A percentile compares a stretch with the other conserved stretches of the same genome.
These are phyloP conservation scores for Cecidostiba fungosa DNA, from an alignment of 2,888 invertebrate genomes.

Conservation along the genomic window DNA sequence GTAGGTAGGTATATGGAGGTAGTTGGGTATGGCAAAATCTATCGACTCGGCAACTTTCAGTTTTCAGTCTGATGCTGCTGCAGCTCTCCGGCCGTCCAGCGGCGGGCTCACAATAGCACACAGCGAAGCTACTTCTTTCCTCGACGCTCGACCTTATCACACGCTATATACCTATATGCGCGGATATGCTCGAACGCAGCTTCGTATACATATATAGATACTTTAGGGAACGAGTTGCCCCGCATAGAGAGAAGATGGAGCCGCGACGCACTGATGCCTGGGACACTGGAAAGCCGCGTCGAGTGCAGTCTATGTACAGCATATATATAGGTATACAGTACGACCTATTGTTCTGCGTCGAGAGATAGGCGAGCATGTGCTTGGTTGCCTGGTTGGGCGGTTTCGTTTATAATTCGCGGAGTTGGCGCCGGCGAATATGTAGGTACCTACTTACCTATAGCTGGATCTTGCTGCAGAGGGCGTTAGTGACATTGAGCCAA, in stretches of 20 bases:
- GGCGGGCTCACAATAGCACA: conserved; percentile 17
- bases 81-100: conserved; percentile 54
- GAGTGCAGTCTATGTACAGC: background rate
- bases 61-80: background rate
- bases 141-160: background rate
- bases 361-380: background rate
- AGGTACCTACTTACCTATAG: too few species aligned
- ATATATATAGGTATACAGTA: background rate
- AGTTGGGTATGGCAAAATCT: background rate
- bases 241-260: background rate
- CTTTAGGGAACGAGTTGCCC: too few species aligned
- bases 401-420: background rate
- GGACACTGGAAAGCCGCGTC: background rate
- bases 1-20: conserved; percentile 9
- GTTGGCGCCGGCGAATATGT: background rate
- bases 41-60: background rate
- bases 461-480: background rate
- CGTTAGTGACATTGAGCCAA: too few species aligned
- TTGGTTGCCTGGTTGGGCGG: background rate
- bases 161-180: background rate
- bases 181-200: too few species aligned
- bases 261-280: conserved; percentile 2
- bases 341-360: background rate
- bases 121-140: background rate
- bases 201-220: too few species aligned